These are phyloP conservation scores for Acanthosepion pharaonis DNA, from an alignment of 2,888 invertebrate species.

Conservation along the genomic window DNA sequence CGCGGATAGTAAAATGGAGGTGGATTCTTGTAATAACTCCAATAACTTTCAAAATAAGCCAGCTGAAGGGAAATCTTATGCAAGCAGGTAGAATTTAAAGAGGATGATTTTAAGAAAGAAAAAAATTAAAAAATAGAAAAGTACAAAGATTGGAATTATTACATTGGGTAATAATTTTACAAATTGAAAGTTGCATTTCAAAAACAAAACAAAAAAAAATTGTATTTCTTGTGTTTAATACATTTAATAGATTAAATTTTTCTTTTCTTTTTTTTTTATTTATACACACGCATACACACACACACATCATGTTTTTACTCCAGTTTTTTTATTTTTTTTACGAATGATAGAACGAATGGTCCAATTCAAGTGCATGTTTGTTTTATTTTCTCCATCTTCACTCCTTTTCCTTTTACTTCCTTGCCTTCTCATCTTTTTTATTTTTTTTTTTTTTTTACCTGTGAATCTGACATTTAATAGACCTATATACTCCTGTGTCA, in stretches of 20 bases:
- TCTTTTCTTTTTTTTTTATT: neutral
- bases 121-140: too few species aligned
- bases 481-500: neutral
- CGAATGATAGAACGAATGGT: neutral
- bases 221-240: slow-evolving; percentile 11
- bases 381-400: neutral
- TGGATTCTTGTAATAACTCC: neutral
- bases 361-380: neutral
- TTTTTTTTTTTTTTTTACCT: neutral
- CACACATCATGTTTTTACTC: neutral
- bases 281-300: neutral
- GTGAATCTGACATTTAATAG: neutral
- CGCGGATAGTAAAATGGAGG: neutral
- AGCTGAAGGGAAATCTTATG: neutral
- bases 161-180: neutral
- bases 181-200: neutral
- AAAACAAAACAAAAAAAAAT: neutral
- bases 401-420: neutral
- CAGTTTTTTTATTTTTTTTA: neutral
- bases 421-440: neutral
- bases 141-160: too few species aligned
- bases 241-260: slow-evolving; percentile 33
- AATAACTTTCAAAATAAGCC: neutral
- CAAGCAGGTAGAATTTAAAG: neutral
- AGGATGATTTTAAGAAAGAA: neutral